Evolutionary conservation across 2,113 vertebrate species (phyloP), one percentile per base, ranked within the genome.

Genomic region (Toxotes chatareus): DNA sequence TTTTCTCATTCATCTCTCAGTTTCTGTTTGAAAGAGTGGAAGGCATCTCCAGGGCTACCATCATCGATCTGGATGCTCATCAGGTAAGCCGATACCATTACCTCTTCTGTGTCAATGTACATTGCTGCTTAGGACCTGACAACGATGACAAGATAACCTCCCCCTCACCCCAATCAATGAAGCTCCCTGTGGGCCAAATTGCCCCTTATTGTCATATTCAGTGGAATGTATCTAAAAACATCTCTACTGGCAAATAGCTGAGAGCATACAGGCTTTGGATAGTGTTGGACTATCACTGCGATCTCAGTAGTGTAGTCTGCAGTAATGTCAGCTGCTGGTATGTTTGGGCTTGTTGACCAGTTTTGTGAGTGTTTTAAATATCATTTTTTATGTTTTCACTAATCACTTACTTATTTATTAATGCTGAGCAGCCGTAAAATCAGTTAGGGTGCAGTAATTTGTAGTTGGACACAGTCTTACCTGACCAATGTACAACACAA

Each of bases 31-130:
- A 99, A 62, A 95, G 97, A 87, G 94, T 99, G 57, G 96, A 96
- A 88, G 97, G 97, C 31, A 88, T 99, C 84, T 95, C 95, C 84
- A 97, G 87, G 91, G 98, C 96, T 32, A 97, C 96, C 59, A 99
- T 99, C 89, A 97, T 99, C 21, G 98, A 99, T 86, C 94, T 99
- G 62, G 98, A 99, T 75, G 98, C 98, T 86, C 98, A 99, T 93
- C 98, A 99, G 97, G 98, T 99, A 90, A 96, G 96, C 84, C 47
- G 3, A 68, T 42, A 70, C 79, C 70, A 85, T 88, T 90, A 77
- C 79, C 49, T 81, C 68, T 84, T 55, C 17, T 11, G 10, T 73
- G 60, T 81, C 76, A 66, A 59, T 80, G 72, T 49, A 34, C 27
- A 53, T 0, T 0, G 4, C 72, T 68, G 72, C 63, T 76, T 13